Evolutionary conservation across 2,113 vertebrate species (phyloP).

Genomic region (Protomyctophum bolini): DNA sequence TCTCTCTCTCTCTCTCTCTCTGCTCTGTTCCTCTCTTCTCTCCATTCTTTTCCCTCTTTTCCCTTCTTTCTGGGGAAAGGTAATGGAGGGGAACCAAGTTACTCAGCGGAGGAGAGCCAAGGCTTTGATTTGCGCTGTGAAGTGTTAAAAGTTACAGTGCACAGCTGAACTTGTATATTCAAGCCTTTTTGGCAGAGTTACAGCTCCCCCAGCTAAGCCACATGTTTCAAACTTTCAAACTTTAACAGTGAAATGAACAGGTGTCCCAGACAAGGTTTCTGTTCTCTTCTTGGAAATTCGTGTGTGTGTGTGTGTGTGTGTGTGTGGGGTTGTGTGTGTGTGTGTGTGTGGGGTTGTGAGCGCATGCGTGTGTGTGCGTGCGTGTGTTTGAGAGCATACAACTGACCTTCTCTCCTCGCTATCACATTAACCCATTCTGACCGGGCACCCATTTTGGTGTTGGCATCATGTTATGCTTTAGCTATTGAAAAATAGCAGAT

Average conservation of each 20-base stretch:
- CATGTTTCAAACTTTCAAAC: slow-evolving; percentile 74
- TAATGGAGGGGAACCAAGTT: slow-evolving; percentile 67
- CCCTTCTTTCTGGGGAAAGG: slow-evolving; percentile 42
- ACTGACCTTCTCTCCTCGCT: too few relatives aligned
- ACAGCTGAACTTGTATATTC: slow-evolving; percentile 74
- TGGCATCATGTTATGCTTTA: too few relatives aligned
- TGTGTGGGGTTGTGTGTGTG: not conserved
- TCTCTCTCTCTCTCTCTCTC: not conserved
- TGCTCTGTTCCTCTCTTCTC: not conserved
- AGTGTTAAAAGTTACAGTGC: slow-evolving; percentile 71
- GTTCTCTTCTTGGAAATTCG: slow-evolving; percentile 55
- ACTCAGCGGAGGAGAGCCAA: slow-evolving; percentile 43
- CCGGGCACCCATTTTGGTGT: too few relatives aligned
- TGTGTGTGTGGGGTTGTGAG: not conserved
- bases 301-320: slow-evolving; percentile 27
- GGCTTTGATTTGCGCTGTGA: slow-evolving; percentile 65
- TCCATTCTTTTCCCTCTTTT: slow-evolving; percentile 21
- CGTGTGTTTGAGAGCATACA: too few relatives aligned
- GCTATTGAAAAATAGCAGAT: too few relatives aligned
- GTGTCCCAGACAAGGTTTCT: slow-evolving; percentile 66
- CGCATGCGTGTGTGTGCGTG: not conserved
- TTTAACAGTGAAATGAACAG: slow-evolving; percentile 73
- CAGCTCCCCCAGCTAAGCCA: slow-evolving; percentile 64
- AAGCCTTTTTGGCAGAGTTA: slow-evolving; percentile 64
- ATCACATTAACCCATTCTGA: too few relatives aligned